Conservation (phyloP, 2,888 invertebrate genomes). For the Orthosia gothica region DNA sequence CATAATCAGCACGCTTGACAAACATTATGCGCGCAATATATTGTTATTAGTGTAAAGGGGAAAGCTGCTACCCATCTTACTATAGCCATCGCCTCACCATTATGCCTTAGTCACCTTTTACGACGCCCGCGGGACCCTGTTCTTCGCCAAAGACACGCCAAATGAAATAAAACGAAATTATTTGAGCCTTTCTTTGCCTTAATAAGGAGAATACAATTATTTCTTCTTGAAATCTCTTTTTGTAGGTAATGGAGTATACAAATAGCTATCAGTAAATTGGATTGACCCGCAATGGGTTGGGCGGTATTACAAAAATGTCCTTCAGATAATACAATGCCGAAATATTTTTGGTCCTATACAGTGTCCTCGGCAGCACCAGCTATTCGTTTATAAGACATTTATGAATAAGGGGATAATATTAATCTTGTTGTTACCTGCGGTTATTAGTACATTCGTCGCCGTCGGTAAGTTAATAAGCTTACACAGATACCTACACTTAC, state of each 20-base stretch:
- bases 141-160: conserved; percentile 27
- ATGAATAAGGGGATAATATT: not conserved
- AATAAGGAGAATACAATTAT: conserved; percentile 17
- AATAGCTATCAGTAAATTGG: not conserved
- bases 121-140: conserved; percentile 26
- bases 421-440: not conserved
- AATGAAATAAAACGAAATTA: conserved; percentile 39
- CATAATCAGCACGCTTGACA: conserved; percentile 35
- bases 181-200: conserved; percentile 14
- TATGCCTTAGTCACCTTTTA: conserved; percentile 50
- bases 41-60: conserved; percentile 52
- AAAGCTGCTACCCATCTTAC: conserved; percentile 43
- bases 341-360: not conserved
- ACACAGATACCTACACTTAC: not conserved
- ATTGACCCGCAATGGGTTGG: not conserved
- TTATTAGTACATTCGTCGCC: not conserved
- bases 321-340: not conserved
- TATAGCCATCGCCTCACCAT: conserved; percentile 35
- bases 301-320: not conserved
- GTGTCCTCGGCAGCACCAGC: not conserved
- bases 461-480: not conserved
- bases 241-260: not conserved
- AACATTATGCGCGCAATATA: conserved; percentile 46
- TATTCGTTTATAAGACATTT: not conserved
- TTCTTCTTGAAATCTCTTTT: not conserved